phyloP scores from a whole-genome alignment of 2,888 invertebrate species.

The Melanostoma scalare region DNA sequence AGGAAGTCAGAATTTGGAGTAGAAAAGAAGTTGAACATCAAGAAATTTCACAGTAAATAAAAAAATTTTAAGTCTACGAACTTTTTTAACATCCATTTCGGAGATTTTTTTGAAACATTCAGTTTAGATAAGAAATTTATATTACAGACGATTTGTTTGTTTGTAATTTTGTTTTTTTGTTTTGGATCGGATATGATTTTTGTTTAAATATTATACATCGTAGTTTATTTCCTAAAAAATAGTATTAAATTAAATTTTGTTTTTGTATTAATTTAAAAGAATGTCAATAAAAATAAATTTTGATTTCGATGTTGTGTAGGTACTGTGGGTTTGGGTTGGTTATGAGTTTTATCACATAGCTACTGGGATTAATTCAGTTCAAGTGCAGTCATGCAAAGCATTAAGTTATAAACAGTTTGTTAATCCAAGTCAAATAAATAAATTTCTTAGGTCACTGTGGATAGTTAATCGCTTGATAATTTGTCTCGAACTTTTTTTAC shows the following conservation, averaged over 20 bases:
- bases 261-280: conserved; percentile 5
- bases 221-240: conserved; percentile 80
- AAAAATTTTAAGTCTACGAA: conserved; percentile 55
- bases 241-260: conserved; percentile 50
- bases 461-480: conserved; percentile 67
- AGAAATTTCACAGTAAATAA: conserved; percentile 26
- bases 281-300: conserved; percentile 3
- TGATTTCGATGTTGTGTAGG: conserved; percentile 28
- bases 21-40: background rate
- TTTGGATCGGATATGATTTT: conserved; percentile 73
- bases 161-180: conserved; percentile 18
- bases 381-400: conserved; percentile 43
- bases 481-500: background rate
- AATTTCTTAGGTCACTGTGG: conserved; percentile 27
- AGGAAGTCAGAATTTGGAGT: background rate
- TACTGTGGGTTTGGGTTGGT: conserved; percentile 31
- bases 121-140: conserved; percentile 39
- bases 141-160: conserved; percentile 54
- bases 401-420: conserved; percentile 21
- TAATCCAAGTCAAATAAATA: background rate
- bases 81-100: conserved; percentile 53
- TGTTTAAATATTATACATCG: conserved; percentile 80
- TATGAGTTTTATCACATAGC: conserved; percentile 33
- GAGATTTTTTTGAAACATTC: conserved; percentile 37
- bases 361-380: conserved; percentile 27